Evolutionary conservation across 2,113 vertebrate genomes (phyloP).

Genomic region (Trematomus loennbergii): DNA sequence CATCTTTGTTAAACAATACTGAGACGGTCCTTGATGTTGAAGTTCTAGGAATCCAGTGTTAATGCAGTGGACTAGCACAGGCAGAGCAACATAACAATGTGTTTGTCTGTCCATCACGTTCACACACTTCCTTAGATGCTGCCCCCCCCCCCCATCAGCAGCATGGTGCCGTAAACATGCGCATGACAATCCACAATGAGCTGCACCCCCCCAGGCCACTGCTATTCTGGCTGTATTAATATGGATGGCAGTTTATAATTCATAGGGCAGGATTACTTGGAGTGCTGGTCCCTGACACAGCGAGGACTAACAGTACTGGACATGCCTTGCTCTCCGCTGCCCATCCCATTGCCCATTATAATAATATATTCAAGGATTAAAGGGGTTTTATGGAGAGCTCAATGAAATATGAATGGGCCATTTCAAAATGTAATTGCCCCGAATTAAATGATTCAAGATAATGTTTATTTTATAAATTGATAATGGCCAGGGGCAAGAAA

Average conservation of each 20-base stretch:
- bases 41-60: neutral
- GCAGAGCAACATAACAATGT: neutral
- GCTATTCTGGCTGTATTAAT: constrained; percentile 81
- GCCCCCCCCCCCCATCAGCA: neutral
- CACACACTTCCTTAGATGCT: neutral
- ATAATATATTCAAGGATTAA: constrained; percentile 90
- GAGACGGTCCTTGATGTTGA: neutral
- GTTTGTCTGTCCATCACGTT: neutral
- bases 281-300: constrained; percentile 78
- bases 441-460: constrained; percentile 93
- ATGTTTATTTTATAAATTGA: constrained; percentile 89
- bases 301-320: constrained; percentile 83
- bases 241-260: constrained; percentile 83
- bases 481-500: constrained; percentile 78
- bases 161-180: constrained; percentile 65
- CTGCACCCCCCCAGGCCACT: constrained; percentile 37
- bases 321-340: constrained; percentile 75
- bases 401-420: constrained; percentile 87
- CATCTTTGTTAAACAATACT: too few species aligned
- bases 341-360: constrained; percentile 82
- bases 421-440: constrained; percentile 87
- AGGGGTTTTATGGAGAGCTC: constrained; percentile 84
- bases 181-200: constrained; percentile 50
- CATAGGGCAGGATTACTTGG: constrained; percentile 77
- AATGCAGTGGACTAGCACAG: neutral